Evolutionary conservation across 2,113 vertebrate species (phyloP), one percentile per base, ranked within the genome.

Genomic region (Sebastes schlegelii): DNA sequence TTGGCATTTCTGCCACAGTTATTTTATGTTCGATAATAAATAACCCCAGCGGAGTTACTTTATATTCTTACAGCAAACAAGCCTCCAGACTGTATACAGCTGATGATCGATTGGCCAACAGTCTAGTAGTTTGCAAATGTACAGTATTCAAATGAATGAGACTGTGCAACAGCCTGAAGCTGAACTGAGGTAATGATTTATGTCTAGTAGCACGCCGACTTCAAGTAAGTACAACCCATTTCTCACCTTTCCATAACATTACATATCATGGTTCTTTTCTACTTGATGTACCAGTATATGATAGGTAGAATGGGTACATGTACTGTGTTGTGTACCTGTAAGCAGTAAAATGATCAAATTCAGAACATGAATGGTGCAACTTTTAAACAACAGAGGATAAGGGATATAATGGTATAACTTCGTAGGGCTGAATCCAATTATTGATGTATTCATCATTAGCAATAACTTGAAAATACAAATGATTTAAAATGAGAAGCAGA

Each of bases 61-160:
- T 88, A 86, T 90, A 88, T 93, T 93, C 91, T 88, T 46, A 77
- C 23, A 72, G 79, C 82, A 92, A 91, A 91, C 84, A 91, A 85
- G 84, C 81, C 82, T 57, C 42, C 58, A 65, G 87, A 91, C 82
- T 84, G 84, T 82, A 89, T 91, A 83, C 78, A 84, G 80, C 78
- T 84, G 84, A 82, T 91, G 94, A 93, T 93, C 70, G 87, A 92
- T 94, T 86, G 83, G 71, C 64, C 66, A 80, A 68, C 89, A 85
- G 78, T 90, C 80, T 82, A 72, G 86, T 82, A 82, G 79, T 86
- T 90, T 83, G 84, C 86, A 86, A 91, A 94, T 88, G 75, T 90
- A 88, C 83, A 89, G 89, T 88, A 92, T 93, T 93, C 74, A 89
- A 91, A 92, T 91, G 88, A 92, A 92, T 86, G 89, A 66, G 88